Evolutionary conservation across 1,140 invertebrate species (phyloP).

Genomic region (Wiebesia pumilae): DNA sequence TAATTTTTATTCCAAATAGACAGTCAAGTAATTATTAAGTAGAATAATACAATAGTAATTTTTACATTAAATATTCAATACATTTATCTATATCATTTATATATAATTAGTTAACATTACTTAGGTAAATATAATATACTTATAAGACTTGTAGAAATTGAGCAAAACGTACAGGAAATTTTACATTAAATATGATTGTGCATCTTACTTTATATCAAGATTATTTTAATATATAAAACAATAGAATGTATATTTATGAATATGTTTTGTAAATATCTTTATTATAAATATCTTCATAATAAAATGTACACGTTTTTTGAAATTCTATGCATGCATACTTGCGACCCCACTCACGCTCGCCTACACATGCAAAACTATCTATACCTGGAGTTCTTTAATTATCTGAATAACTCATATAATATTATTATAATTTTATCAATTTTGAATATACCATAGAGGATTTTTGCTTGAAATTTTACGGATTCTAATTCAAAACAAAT

Average conservation of each 20-base stretch:
- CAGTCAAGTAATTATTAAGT: no score
- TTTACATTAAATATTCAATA: not conserved
- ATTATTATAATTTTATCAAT: not conserved
- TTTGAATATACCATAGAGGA: not conserved
- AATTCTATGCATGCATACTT: no score
- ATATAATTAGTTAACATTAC: not conserved
- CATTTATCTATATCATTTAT: not conserved
- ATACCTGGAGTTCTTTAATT: not conserved
- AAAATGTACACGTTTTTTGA: no score
- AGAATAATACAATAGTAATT: not conserved
- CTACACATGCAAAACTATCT: not conserved
- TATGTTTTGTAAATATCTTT: no score
- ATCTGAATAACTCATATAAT: not conserved
- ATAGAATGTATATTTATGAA: no score
- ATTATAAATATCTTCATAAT: no score
- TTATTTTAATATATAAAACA: no score
- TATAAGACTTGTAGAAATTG: no score
- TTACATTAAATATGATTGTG: no score
- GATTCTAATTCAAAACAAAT: conserved; percentile 19
- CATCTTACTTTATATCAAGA: no score
- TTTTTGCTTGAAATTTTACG: not conserved
- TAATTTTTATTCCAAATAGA: not conserved
- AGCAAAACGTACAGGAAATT: not conserved
- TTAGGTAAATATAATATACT: not conserved
- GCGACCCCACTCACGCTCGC: not conserved